phyloP scores from a whole-genome alignment of 2,113 vertebrate genomes.

The Melierax canorus region DNA sequence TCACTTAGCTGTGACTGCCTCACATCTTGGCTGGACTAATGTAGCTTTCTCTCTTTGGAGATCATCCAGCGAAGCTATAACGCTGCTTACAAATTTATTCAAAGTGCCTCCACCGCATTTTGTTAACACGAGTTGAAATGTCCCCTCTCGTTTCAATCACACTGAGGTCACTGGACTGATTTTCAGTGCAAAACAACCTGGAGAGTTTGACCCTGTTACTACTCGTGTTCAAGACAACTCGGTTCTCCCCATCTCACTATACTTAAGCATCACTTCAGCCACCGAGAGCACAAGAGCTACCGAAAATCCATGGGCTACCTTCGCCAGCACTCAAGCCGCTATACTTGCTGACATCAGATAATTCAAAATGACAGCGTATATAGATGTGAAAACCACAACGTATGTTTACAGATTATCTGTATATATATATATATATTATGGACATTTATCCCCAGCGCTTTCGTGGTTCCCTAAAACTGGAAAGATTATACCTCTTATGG shows the following conservation, averaged over 20 bases:
- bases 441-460: background rate
- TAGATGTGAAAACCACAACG: background rate
- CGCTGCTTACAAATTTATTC: background rate
- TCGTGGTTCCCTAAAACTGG: background rate
- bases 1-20: background rate
- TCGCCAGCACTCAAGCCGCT: background rate
- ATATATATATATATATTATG: background rate
- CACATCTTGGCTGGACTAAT: background rate
- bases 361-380: background rate
- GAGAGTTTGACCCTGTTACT: background rate
- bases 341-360: background rate
- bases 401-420: background rate
- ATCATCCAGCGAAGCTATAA: background rate
- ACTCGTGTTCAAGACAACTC: background rate
- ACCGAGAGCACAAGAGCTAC: background rate
- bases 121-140: background rate
- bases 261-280: background rate
- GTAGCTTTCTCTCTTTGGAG: slow-evolving; percentile 5
- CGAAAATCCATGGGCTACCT: background rate
- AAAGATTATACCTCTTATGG: background rate
- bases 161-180: background rate
- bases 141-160: background rate
- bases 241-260: background rate
- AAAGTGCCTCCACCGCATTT: background rate
- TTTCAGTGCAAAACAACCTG: background rate